Percentiles rank a stretch among this genome's conserved stretches.
These are phyloP conservation scores for Harpagoxenus sublaevis DNA, from an alignment of 2,888 invertebrate genomes.

Conservation along the genomic window DNA sequence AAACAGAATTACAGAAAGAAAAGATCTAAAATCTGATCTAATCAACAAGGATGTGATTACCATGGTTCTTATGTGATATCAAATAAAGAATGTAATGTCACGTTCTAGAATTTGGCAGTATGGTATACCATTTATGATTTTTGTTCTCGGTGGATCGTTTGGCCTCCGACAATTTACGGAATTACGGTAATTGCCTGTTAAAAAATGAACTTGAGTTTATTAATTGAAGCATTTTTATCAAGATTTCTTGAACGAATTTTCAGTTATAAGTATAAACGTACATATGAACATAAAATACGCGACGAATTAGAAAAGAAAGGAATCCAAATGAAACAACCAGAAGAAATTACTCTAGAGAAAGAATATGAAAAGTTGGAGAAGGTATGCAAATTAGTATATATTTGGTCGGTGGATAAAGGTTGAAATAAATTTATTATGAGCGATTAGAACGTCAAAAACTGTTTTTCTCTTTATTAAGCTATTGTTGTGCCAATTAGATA, in stretches of 20 bases:
- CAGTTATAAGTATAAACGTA: constrained; percentile 46
- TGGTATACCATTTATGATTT: constrained; percentile 91
- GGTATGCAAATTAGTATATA: constrained; percentile 68
- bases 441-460: not conserved
- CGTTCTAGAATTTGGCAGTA: constrained; percentile 81
- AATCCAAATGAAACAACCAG: constrained; percentile 89
- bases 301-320: constrained; percentile 87
- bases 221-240: not conserved
- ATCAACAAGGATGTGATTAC: too few species aligned
- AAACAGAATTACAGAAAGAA: too few species aligned
- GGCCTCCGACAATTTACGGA: constrained; percentile 92
- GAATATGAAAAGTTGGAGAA: constrained; percentile 92
- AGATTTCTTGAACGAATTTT: constrained; percentile 29
- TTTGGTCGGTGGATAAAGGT: not conserved
- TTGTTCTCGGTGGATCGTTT: constrained; percentile 93
- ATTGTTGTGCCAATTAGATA: not conserved
- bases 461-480: not conserved
- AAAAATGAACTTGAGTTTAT: not conserved
- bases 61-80: not conserved
- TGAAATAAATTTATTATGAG: not conserved
- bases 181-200: constrained; percentile 88
- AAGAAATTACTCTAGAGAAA: constrained; percentile 91
- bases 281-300: not conserved
- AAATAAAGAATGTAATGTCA: constrained; percentile 26
- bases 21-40: too few species aligned